Evolutionary conservation across 2,113 vertebrate species (phyloP), one percentile per base, ranked within the genome.

Genomic region (Cercopithecus mona): DNA sequence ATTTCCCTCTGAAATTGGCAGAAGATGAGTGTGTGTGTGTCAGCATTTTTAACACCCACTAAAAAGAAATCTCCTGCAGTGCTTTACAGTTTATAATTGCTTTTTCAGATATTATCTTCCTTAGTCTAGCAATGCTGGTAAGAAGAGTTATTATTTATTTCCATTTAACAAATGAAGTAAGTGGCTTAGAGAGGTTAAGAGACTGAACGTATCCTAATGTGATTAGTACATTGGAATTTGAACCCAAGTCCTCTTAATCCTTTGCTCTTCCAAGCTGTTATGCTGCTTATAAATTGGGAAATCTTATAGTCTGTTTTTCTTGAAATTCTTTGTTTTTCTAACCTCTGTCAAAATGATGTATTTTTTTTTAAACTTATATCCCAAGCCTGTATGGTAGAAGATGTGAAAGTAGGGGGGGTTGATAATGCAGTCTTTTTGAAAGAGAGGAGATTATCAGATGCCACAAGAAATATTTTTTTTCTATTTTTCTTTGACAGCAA

Each of bases 61-160:
- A 38, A 64, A 45, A 78, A 83, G 81, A 89, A 72, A n/a, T 57
- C 52, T 72, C 35, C 50, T 32, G 5, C 12, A 72, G 55, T 16
- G 70, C 70, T 85, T 82, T 85, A 88, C 23, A 84, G 61, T 90
- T 96, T 78, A 32, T 72, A 94, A 80, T 79, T 86, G 79, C 43
- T 83, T 94, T 96, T 94, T 75, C n/a, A 95, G 70, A 72, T 86
- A 38, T 81, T 95, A 35, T 59, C 48, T 93, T 9, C 50, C 64
- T 92, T 73, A 90, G 75, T 88, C n/a, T 55, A 92, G 35, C 43
- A 90, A 79, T 48, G 23, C 16, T 73, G 70, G 27, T 81, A 66
- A 81, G 93, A 92, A 78, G 90, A 61, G 16, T 76, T 92, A 57
- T 91, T 90, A 50, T 70, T 92, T 96, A 85, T 93, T 97, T 97